Conservation (phyloP, 2,113 vertebrate species). For the Apodemus sylvaticus region DNA sequence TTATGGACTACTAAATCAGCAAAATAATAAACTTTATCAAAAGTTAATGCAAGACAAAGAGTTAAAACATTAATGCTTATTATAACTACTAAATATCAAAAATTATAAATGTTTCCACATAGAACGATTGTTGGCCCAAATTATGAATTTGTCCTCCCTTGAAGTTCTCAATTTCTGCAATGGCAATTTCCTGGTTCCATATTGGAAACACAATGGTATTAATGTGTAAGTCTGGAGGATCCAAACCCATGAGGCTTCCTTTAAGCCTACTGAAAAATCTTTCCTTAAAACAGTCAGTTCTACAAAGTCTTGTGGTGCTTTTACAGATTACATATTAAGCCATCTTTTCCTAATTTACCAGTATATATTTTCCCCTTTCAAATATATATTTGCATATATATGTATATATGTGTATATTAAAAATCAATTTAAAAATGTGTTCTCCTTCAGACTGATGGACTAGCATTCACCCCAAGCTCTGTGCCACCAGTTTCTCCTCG, state of each 20-base stretch:
- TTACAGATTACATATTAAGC: not conserved
- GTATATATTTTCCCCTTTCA: not conserved
- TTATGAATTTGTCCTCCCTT: not conserved
- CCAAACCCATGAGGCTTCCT: not conserved
- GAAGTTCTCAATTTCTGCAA: not conserved
- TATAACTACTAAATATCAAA: not conserved
- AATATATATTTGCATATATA: not conserved
- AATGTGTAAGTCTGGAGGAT: not conserved
- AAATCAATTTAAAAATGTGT: not conserved
- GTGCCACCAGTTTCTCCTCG: not conserved
- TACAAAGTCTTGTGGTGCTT: not conserved
- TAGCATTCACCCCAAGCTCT: not conserved
- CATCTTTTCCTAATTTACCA: not conserved
- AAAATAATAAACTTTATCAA: not conserved
- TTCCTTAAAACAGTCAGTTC: not conserved
- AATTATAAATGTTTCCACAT: constrained; percentile 10
- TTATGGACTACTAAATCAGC: not conserved
- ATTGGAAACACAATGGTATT: not conserved
- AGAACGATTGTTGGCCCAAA: not conserved
- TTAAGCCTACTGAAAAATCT: not conserved
- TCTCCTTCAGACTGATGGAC: not conserved
- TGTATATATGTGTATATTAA: too few species aligned
- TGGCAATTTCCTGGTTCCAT: not conserved
- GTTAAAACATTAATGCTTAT: not conserved
- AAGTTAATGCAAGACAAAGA: not conserved